phyloP scores from a whole-genome alignment of 2,113 vertebrate genomes.

The Marmota monax region DNA sequence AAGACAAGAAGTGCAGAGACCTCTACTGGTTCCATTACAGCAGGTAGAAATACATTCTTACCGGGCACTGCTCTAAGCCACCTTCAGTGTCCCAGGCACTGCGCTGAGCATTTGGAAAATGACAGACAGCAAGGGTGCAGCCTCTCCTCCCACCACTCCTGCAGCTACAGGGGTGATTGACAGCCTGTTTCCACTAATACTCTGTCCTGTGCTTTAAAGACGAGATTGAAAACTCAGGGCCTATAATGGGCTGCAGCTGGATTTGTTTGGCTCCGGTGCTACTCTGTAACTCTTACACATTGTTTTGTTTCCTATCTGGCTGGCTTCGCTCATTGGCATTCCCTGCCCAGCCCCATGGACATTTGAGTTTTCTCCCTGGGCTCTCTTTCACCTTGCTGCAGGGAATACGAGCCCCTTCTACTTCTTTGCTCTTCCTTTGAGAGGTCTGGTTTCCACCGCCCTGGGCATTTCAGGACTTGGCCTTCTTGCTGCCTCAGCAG shows the following conservation, averaged over 20 bases:
- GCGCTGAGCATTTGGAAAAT: background rate
- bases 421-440: background rate
- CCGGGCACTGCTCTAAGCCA: background rate
- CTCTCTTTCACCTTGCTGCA: background rate
- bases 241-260: background rate
- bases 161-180: background rate
- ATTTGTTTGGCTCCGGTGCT: background rate
- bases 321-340: background rate
- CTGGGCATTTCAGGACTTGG: background rate
- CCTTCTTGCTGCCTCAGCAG: background rate
- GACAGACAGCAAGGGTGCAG: background rate
- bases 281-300: background rate
- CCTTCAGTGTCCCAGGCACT: background rate
- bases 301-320: background rate
- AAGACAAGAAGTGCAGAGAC: background rate
- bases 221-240: background rate
- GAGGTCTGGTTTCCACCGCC: background rate
- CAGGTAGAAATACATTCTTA: background rate
- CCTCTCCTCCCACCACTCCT: too few relatives aligned
- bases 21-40: background rate
- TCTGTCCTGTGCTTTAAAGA: background rate
- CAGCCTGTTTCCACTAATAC: background rate
- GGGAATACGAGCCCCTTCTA: background rate
- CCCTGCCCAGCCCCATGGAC: background rate
- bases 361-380: background rate